Base-by-base conservation (phyloP, 1,140 invertebrate species). In the Orussus abietinus region DNA sequence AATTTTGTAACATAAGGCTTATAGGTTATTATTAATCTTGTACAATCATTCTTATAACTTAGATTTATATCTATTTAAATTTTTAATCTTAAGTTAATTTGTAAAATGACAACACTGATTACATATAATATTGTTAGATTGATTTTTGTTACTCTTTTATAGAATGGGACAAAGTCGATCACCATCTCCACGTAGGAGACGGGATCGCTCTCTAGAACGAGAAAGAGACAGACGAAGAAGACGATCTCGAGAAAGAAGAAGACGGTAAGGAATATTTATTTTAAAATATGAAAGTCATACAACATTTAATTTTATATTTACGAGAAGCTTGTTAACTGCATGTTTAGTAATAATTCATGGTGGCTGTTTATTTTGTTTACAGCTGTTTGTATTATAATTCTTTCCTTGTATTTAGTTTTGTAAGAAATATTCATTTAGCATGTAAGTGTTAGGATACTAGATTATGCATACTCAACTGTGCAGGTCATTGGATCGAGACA, bases 171-270 rank as follows among this genome's bases (percentile, higher is more conserved):
- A 72, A 49, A 72, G 70, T 53, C 61, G 65, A 11, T 61, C 65
- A 42, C 70, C 69, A 26, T 75, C 69, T 12, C 76, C 68, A 34
- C 67, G 50, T 53, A 69, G 60, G 58, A 55, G 66, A 51, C 67
- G 75, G 22, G 75, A 78, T 45, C 66, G 77, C 47, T 75, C 76
- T 6, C 57, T 75, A 48, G 76, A 78, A 49, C 63, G 73, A 30
- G 72, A 74, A 19, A 57, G 74, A 19, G 74, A 77, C 10, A 64
- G 77, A 42, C 65, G 75, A 42, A 70, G 78, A 57, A 70, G 76
- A 58, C 63, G 74, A 48, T 77, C 77, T n/a, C 66, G 77, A 22
- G 77, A 79, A 49, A 68, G 77, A 44, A 55, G 67, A 41, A 48
- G 68, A 51, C 57, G 67, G 68, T 69, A 53, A 28, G 3, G 32